Conservation (phyloP, 2,797 vertebrate genomes). For the Vespertilio murinus region DNA sequence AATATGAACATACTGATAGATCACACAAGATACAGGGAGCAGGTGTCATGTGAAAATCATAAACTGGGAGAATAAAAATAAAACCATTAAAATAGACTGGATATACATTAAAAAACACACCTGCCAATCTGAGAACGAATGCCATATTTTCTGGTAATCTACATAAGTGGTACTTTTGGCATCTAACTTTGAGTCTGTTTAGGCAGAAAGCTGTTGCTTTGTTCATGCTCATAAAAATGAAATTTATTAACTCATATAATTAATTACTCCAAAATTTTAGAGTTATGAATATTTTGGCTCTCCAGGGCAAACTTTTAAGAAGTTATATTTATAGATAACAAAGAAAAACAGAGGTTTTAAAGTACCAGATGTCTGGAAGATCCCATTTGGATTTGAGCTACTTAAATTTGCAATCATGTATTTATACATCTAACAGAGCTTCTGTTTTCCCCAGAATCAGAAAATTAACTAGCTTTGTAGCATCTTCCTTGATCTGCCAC, state of each 20-base stretch:
- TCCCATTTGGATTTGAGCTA: conserved; percentile 91
- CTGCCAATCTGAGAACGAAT: neutral
- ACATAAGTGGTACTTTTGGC: neutral
- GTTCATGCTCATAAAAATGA: conserved; percentile 50
- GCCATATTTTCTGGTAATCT: neutral
- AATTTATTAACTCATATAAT: conserved; percentile 61
- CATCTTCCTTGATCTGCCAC: conserved; percentile 92
- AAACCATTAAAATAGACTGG: neutral
- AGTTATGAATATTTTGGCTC: conserved; percentile 77
- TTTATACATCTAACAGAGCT: conserved; percentile 91
- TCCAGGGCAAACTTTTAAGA: conserved; percentile 82
- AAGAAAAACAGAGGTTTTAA: conserved; percentile 85
- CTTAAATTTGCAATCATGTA: conserved; percentile 92
- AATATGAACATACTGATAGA: neutral
- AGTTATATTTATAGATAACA: conserved; percentile 85
- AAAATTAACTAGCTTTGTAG: conserved; percentile 93
- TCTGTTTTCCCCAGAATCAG: conserved; percentile 90
- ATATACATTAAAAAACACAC: neutral
- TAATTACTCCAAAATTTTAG: conserved; percentile 50
- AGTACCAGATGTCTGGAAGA: conserved; percentile 89
- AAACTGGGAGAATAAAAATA: conserved; percentile 31
- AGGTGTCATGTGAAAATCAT: conserved; percentile 13
- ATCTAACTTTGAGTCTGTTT: conserved; percentile 33
- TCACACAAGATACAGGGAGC: neutral
- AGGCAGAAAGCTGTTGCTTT: conserved; percentile 44